Percentiles rank a stretch among this genome's conserved stretches.
phyloP scores from a whole-genome alignment of 2,797 vertebrate species.

The Thripadectes ignobilis region DNA sequence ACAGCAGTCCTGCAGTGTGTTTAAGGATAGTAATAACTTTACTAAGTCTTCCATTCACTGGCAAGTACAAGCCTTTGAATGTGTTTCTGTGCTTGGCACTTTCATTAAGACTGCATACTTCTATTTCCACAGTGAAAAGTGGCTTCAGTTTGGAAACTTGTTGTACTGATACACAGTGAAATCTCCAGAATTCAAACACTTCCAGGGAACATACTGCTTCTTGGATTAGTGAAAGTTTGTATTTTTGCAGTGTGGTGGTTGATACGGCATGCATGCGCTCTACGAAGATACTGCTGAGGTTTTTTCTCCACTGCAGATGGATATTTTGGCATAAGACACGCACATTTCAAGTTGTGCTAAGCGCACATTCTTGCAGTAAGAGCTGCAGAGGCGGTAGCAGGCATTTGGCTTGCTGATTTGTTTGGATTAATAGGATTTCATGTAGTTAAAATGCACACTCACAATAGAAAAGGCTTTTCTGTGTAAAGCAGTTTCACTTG shows the following conservation, averaged over 20 bases:
- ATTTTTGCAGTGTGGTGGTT: neutral
- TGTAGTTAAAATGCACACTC: slow-evolving; percentile 21
- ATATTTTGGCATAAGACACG: slow-evolving; percentile 16
- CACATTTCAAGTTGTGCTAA: slow-evolving; percentile 27
- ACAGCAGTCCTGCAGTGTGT: neutral
- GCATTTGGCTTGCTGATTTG: slow-evolving; percentile 50
- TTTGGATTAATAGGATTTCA: slow-evolving; percentile 49
- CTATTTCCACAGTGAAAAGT: neutral
- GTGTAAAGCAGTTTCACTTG: neutral
- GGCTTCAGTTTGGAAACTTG: neutral
- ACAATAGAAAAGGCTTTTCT: neutral
- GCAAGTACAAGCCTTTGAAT: neutral
- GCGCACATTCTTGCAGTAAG: slow-evolving; percentile 22
- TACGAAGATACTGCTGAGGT: neutral
- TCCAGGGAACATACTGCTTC: neutral
- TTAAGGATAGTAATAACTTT: neutral
- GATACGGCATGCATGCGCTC: neutral
- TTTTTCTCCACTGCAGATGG: slow-evolving; percentile 1
- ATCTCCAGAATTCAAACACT: neutral
- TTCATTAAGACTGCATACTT: neutral
- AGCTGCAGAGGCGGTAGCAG: slow-evolving; percentile 49
- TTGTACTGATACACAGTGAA: neutral
- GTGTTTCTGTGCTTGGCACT: neutral
- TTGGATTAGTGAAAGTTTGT: neutral
- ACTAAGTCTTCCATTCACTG: neutral